These are phyloP conservation scores for Netelia inedita DNA, from an alignment of 2,888 invertebrate species.

Conservation along the genomic window DNA sequence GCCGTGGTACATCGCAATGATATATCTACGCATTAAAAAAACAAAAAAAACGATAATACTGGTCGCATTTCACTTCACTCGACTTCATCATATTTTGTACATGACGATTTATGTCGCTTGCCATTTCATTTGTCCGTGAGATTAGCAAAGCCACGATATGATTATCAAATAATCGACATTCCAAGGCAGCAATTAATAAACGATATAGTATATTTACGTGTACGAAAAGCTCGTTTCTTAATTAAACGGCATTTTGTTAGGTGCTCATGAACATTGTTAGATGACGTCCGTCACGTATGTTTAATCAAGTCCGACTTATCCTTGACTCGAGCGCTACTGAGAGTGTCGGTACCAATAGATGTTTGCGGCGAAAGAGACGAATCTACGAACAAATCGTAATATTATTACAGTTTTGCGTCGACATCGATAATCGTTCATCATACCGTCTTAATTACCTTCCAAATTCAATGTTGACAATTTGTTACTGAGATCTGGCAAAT, in stretches of 20 bases:
- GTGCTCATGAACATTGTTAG: not conserved
- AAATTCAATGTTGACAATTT: conserved; percentile 74
- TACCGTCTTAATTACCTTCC: conserved; percentile 74
- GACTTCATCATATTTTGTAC: conserved; percentile 15
- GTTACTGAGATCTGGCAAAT: conserved; percentile 75
- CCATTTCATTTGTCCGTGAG: conserved; percentile 7
- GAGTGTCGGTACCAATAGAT: conserved; percentile 17
- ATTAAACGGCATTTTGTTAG: not conserved
- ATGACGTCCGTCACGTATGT: not conserved
- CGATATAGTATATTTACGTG: conserved; percentile 29
- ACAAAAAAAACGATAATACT: conserved; percentile 25
- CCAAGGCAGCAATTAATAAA: conserved; percentile 38
- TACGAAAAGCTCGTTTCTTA: conserved; percentile 35
- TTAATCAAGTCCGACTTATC: conserved; percentile 40
- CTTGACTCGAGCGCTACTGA: conserved; percentile 39
- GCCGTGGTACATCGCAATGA: not conserved
- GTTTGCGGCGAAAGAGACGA: conserved; percentile 68
- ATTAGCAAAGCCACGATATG: not conserved
- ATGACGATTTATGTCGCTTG: not conserved
- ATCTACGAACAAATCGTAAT: conserved; percentile 68
- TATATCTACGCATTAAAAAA: conserved; percentile 19
- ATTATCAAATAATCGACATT: conserved; percentile 29
- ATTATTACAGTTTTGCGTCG: conserved; percentile 10
- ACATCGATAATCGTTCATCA: not conserved
- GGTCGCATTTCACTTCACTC: conserved; percentile 7